Evolutionary conservation across 2,888 invertebrate genomes (phyloP).

Genomic region (Acrobasis consociella): DNA sequence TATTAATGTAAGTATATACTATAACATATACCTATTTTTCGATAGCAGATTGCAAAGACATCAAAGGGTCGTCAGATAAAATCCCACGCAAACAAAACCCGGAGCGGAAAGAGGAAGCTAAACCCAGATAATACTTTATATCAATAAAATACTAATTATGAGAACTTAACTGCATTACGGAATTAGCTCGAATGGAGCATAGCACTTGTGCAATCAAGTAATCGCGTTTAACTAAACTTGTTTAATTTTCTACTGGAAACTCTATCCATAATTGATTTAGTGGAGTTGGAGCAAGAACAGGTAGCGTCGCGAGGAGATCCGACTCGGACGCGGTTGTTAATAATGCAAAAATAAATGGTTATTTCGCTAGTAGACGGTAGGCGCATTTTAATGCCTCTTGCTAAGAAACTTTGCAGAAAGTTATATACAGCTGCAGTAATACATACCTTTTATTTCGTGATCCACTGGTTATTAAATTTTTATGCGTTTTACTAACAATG

Average conservation of each 20-base stretch:
- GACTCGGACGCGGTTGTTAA: constrained; percentile 5
- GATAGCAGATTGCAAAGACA: too few species aligned
- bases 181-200: constrained; percentile 12
- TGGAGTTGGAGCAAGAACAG: constrained; percentile 12
- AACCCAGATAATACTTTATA: background rate
- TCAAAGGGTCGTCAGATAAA: background rate
- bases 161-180: background rate
- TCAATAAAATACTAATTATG: constrained; percentile 2
- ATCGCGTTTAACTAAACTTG: constrained; percentile 16
- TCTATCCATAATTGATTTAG: constrained; percentile 19
- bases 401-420: background rate
- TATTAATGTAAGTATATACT: too few species aligned
- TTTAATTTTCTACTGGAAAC: constrained; percentile 22
- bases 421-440: too few species aligned
- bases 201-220: constrained; percentile 13
- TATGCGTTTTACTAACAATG: too few species aligned
- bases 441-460: too few species aligned
- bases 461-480: too few species aligned
- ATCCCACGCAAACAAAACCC: background rate
- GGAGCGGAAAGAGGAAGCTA: background rate
- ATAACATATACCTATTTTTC: too few species aligned
- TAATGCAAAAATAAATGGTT: constrained; percentile 14
- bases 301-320: background rate
- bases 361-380: background rate
- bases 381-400: background rate